A percentile compares a stretch with the other conserved stretches of the same genome.
These are phyloP conservation scores for Aradophagus sp. DNA, from an alignment of 1,140 invertebrate species.

Conservation along the genomic window DNA sequence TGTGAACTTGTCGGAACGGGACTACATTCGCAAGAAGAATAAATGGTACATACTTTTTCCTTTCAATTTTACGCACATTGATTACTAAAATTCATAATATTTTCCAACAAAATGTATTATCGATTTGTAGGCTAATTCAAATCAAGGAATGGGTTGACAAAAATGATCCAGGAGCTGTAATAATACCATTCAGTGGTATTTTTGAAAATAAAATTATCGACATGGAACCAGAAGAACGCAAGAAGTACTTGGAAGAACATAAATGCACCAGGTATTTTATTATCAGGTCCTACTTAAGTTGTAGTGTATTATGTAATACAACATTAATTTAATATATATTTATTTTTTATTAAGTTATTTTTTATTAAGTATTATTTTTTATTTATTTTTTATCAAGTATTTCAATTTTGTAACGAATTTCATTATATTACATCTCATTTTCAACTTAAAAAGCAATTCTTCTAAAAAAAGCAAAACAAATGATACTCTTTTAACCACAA, in stretches of 20 bases:
- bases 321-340: not conserved
- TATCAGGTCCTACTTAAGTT: not conserved
- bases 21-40: constrained; percentile 99
- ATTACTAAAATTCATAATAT: not conserved
- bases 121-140: constrained; percentile 87
- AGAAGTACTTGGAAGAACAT: constrained; percentile 86
- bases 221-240: constrained; percentile 86
- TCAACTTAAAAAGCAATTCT: too few relatives aligned
- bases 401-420: too few relatives aligned
- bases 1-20: constrained; percentile 97
- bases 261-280: constrained; percentile 82
- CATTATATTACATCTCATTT: too few relatives aligned
- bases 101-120: not conserved
- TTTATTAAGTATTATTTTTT: too few relatives aligned
- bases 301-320: too few relatives aligned
- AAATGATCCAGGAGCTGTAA: constrained; percentile 92
- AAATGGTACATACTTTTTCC: constrained; percentile 84
- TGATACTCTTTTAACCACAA: too few relatives aligned
- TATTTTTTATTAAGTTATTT: not conserved
- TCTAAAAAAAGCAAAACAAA: too few relatives aligned
- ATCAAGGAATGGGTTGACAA: constrained; percentile 99
- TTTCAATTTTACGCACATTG: constrained; percentile 1
- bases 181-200: constrained; percentile 96
- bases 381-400: too few relatives aligned
- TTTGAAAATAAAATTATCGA: constrained; percentile 92